Base-by-base conservation (phyloP, 1,140 invertebrate genomes). In the Cyclina sinensis region DNA sequence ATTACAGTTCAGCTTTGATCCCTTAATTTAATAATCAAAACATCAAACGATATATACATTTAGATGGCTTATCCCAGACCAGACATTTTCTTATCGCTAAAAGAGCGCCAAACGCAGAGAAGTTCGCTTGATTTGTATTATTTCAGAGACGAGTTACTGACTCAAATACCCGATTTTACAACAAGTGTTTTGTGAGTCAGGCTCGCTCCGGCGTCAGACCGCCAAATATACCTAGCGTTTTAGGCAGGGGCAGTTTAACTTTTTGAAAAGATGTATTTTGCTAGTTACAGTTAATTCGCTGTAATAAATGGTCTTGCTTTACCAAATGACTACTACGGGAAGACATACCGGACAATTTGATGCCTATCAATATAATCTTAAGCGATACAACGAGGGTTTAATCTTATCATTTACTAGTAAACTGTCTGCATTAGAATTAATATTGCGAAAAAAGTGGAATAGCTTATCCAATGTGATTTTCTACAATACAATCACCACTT, bases 391-490 rank as follows among this genome's bases (percentile, higher is more conserved):
- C 37, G 57, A 65, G 32, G 39, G 35, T n/a, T 65, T 35, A 81
- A 81, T 81, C 79, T 81, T 68, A 83, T 83, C 81, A 83, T 83
- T 83, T 65, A 46, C 81, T 65, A 62, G 70, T 83, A 83, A 83
- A 83, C 59, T 83, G 81, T 83, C 81, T 65, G 48, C 68, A 83
- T 68, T 51, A 83, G 81, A 70, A 83, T 83, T 83, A 83, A 83
- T 70, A 83, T 83, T 83, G 59, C 35, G 16, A 30, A 83, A 30
- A 70, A 21, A 24, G 37, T 43, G 21, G 43, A 30, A 39, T 83
- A 46, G 59, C 5, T 70, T 70, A 48, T 30, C 27, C 32, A 78
- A 78, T 54, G 46, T 37, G 74, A 51, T 48, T 83, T 65, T 32
- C 37, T 65, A 62, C 65, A 35, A 65, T 48, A 70, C 62, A 70